Conservation (phyloP, 2,113 vertebrate genomes). For the Mesitornis unicolor region DNA sequence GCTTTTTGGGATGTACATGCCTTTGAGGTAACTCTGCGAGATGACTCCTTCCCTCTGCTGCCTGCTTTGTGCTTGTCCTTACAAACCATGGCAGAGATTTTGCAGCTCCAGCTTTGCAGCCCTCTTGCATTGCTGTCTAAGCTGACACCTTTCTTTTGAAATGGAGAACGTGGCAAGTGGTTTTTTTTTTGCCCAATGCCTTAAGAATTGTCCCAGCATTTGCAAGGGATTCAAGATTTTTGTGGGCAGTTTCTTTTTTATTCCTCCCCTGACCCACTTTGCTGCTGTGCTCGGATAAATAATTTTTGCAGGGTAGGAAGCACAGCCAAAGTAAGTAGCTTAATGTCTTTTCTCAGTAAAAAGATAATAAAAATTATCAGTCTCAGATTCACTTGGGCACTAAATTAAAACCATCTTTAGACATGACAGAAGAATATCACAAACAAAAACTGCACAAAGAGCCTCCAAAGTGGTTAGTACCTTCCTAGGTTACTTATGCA, state of each 20-base stretch:
- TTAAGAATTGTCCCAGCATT: slow-evolving; percentile 36
- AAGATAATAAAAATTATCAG: slow-evolving; percentile 31
- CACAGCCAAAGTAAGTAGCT: slow-evolving; percentile 60
- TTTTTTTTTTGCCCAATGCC: background rate
- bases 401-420: slow-evolving; percentile 23
- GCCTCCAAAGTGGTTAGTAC: background rate
- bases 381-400: slow-evolving; percentile 30
- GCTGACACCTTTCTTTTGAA: slow-evolving; percentile 45
- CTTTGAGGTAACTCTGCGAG: background rate
- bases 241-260: background rate
- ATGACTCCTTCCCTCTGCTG: background rate
- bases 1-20: background rate
- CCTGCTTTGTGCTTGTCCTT: background rate
- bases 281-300: slow-evolving; percentile 43
- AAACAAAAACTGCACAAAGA: background rate
- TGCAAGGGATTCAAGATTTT: slow-evolving; percentile 52
- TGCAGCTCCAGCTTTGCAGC: background rate
- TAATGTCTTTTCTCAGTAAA: slow-evolving; percentile 47
- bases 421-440: background rate
- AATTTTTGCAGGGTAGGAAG: slow-evolving; percentile 37
- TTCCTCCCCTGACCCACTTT: slow-evolving; percentile 7
- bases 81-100: background rate
- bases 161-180: background rate
- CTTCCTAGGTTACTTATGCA: background rate
- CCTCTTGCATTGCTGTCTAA: background rate